Percentiles rank a stretch among this genome's conserved stretches.
Conservation (phyloP, 2,888 invertebrate species). For the Campopleginae sp. region DNA sequence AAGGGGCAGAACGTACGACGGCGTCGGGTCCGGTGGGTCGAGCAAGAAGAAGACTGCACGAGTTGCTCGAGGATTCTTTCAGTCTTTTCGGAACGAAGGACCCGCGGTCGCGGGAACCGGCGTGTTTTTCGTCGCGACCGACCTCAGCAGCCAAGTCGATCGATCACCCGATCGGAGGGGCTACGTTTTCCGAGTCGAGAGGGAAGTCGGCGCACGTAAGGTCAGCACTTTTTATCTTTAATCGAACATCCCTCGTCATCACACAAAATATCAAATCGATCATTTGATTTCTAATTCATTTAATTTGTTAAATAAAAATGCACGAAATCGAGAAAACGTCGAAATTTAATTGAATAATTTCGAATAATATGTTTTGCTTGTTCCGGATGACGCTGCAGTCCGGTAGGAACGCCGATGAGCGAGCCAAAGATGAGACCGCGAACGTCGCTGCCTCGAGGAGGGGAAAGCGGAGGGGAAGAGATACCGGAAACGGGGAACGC, state of each 20-base stretch:
- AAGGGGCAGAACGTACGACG: conserved; percentile 73
- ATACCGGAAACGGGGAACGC: conserved; percentile 76
- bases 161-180: conserved; percentile 67
- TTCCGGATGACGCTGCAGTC: conserved; percentile 69
- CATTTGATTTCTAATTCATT: too few species aligned
- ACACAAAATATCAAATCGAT: too few species aligned
- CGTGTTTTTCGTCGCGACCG: conserved; percentile 69
- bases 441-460: conserved; percentile 73
- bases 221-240: conserved; percentile 62
- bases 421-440: conserved; percentile 74
- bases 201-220: conserved; percentile 76
- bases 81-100: conserved; percentile 90
- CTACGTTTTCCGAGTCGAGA: conserved; percentile 73
- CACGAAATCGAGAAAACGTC: too few species aligned
- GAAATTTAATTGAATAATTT: too few species aligned
- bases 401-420: conserved; percentile 73
- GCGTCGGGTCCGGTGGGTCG: conserved; percentile 85
- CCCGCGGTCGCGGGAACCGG: conserved; percentile 84
- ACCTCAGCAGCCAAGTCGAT: conserved; percentile 69
- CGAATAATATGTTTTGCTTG: not conserved
- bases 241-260: not conserved
- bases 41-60: conserved; percentile 90
- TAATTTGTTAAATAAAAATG: too few species aligned
- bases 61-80: conserved; percentile 92
- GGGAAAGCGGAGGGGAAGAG: conserved; percentile 70